A percentile compares a stretch with the other conserved stretches of the same genome.
These are phyloP conservation scores for Diacarnus erythraeanus DNA, from an alignment of 37 sponge, comb jelly and placozoan species.

Conservation along the genomic window DNA sequence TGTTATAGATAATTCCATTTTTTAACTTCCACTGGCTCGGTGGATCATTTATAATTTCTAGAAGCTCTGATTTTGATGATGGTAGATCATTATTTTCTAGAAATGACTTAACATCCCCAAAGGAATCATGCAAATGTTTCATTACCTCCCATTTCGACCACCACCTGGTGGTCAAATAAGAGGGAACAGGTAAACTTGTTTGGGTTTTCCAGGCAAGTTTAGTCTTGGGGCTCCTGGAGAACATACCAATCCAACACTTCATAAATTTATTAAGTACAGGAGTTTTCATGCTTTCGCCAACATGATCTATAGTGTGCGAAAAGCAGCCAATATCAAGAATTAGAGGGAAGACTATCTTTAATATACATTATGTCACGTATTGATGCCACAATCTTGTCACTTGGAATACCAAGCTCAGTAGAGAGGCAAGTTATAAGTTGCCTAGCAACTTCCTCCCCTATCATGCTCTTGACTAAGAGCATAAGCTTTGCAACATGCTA, in stretches of 20 bases:
- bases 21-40: not conserved
- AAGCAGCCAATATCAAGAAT: not conserved
- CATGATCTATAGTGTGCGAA: constrained; percentile 5
- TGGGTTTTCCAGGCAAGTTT: not conserved
- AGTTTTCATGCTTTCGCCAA: constrained; percentile 19
- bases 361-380: not conserved
- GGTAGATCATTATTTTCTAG: constrained; percentile 7
- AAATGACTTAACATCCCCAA: constrained; percentile 11
- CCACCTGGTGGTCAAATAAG: constrained; percentile 10
- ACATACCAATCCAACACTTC: constrained; percentile 5
- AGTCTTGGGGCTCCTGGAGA: constrained; percentile 5
- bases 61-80: constrained; percentile 2
- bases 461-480: constrained; percentile 27
- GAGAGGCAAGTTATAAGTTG: constrained; percentile 20
- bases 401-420: constrained; percentile 8
- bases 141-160: constrained; percentile 16
- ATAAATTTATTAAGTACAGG: constrained; percentile 18
- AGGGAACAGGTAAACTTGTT: constrained; percentile 9
- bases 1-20: constrained; percentile 15
- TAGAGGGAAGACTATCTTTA: not conserved
- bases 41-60: constrained; percentile 11
- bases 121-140: constrained; percentile 14
- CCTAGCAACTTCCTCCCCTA: constrained; percentile 38
- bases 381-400: not conserved
- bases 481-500: constrained; percentile 4